Base-by-base conservation (phyloP, 1,140 invertebrate genomes). In the Pissodes strobi region DNA sequence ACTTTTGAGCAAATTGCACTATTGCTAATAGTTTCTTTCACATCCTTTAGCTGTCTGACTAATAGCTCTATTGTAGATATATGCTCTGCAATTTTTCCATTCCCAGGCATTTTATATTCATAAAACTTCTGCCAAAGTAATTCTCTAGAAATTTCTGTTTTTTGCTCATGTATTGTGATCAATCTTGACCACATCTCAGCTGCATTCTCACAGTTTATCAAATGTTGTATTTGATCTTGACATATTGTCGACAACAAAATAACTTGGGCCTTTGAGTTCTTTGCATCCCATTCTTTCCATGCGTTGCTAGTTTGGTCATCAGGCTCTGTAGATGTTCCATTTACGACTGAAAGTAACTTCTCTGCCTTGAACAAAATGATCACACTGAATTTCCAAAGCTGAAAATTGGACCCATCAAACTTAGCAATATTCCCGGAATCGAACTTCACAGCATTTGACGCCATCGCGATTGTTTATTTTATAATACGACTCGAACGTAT, bases 131-230 rank as follows among this genome's bases (percentile, higher is more conserved):
- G 57, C 43, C 37, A 57, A 48, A 57, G 53, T 27, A 48, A 69
- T 64, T 41, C 69, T 65, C 0, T 73, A 45, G 21, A 64, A 30
- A 18, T 52, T 18, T 52, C 48, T 46, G 15, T 64, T 69, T 77
- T 77, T 21, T 77, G 72, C 41, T 79, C 78, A 25, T 78, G 77
- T 0, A 79, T 59, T 34, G 69, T 66, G 1, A 46, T 15, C 1
- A 79, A 39, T 18, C 73, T 74, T 12, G 57, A 51, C 76, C 76
- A 80, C 74, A 79, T 79, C 21, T 69, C 70, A 9, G 71, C 71
- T 23, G 74, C 62, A 43, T 43, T 67, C 12, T 48, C 37, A 56
- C 72, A 78, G 17, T 71, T 70, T 19, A 77, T 62, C 10, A 76
- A 70, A 55, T 76, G 76, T 39, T 68, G 18, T 69, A 74, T 72